Evolutionary conservation across 2,113 vertebrate species (phyloP), one percentile per base, ranked within the genome.

Genomic region (Tympanuchus pallidicinctus): DNA sequence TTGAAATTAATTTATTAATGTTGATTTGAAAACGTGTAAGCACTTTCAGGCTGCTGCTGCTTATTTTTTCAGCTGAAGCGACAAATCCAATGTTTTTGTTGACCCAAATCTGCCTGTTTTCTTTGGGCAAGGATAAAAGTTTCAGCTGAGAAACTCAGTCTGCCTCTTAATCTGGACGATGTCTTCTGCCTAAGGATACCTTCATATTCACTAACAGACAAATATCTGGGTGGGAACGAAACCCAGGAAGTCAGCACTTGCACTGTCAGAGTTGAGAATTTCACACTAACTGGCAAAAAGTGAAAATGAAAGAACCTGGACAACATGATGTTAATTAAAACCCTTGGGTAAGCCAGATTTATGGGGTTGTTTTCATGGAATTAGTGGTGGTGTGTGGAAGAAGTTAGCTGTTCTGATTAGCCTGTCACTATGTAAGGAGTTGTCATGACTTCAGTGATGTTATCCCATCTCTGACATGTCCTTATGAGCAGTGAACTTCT

Each of bases 21-120:
- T 93, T 5, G 5, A 27, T 52, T 88, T 78, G 86, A 52, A 93
- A 96, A 78, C 43, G 70, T 36, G 65, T 71, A 72, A 86, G 93
- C 83, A 61, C 65, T 93, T 93, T 84, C 83, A 86, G 82, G 57
- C 57, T 57, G 80, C 72, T 92, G 82, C 81, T 57, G 93, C 45
- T 77, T 96, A 78, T 96, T 96, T 96, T 95, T 92, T 90, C 95
- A 96, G 96, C 96, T 96, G 96, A 96, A 82, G 77, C 65, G 95
- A 93, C 86, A 96, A 92, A 88, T 86, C 90, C 93, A 89, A 13
- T 86, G 84, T 74, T 93, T 94, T 86, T 93, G 60, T 95, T 93
- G 83, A 94, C 84, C 70, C 52, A 93, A 93, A 88, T 83, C 63
- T 77, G 80, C 80, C 74, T 96, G 90, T 90, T 96, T 96, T 86